Conservation (phyloP, 2,888 invertebrate species). For the Meghimatium bilineatum region DNA sequence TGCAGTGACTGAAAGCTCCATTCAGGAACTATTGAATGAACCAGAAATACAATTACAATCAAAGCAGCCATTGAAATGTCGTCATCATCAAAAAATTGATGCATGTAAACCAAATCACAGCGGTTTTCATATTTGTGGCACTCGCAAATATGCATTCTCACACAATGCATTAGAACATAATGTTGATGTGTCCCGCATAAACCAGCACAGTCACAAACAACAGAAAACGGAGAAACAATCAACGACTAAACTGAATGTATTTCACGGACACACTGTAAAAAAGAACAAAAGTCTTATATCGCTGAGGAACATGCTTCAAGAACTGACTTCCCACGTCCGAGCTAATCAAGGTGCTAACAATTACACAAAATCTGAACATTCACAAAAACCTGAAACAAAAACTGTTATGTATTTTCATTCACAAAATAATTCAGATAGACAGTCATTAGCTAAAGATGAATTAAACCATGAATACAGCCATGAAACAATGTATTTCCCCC, state of each 20-base stretch:
- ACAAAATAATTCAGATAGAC: neutral
- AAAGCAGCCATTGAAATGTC: neutral
- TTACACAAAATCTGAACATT: neutral
- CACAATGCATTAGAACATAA: neutral
- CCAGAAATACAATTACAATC: neutral
- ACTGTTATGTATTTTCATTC: neutral
- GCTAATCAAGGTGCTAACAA: neutral
- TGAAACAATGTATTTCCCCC: neutral
- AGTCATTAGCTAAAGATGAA: neutral
- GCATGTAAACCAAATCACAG: neutral
- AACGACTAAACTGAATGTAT: neutral
- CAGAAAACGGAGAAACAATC: neutral
- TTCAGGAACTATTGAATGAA: neutral
- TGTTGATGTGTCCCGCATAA: neutral
- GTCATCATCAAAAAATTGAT: neutral
- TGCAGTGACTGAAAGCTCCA: neutral
- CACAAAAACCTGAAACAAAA: neutral
- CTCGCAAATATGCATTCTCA: neutral
- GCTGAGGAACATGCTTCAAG: slow-evolving; percentile 20
- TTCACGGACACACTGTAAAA: slow-evolving; percentile 7
- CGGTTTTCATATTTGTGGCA: neutral
- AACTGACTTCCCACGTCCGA: slow-evolving; percentile 5
- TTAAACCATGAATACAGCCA: no score
- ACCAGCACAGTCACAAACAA: neutral
- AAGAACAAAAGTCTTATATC: slow-evolving; percentile 34